These are phyloP conservation scores for Cataglyphis livida DNA, from an alignment of 2,888 invertebrate genomes.

Conservation along the genomic window DNA sequence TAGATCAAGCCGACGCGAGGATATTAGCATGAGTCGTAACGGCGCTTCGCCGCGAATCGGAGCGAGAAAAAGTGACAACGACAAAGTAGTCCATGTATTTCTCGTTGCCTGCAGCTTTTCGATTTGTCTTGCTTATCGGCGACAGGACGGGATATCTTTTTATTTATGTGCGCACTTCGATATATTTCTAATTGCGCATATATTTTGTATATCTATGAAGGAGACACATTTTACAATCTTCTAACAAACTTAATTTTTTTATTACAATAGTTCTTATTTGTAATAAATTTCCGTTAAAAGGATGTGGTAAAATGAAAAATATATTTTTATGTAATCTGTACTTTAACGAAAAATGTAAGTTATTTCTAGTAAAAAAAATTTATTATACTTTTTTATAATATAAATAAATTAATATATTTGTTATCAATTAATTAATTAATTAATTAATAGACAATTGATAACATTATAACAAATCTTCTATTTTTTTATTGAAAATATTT, in stretches of 20 bases:
- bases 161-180: not conserved
- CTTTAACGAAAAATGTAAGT: not conserved
- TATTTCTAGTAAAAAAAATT: not conserved
- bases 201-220: not conserved
- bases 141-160: not conserved
- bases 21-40: constrained; percentile 70
- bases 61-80: constrained; percentile 76
- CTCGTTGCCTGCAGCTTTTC: not conserved
- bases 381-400: not conserved
- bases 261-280: not conserved
- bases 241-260: not conserved
- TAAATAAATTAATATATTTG: no score
- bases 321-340: not conserved
- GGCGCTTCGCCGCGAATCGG: constrained; percentile 68
- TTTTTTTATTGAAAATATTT: no score
- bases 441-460: not conserved
- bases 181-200: not conserved
- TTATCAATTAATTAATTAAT: not conserved
- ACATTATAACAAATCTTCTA: not conserved
- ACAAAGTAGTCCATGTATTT: constrained; percentile 74
- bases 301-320: not conserved
- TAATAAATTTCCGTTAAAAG: not conserved
- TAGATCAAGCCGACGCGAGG: constrained; percentile 59
- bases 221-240: not conserved
- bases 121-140: not conserved